A percentile compares a stretch with the other conserved stretches of the same genome.
Conservation (phyloP, 2,888 invertebrate genomes). For the Leptopilina drosophilae region DNA sequence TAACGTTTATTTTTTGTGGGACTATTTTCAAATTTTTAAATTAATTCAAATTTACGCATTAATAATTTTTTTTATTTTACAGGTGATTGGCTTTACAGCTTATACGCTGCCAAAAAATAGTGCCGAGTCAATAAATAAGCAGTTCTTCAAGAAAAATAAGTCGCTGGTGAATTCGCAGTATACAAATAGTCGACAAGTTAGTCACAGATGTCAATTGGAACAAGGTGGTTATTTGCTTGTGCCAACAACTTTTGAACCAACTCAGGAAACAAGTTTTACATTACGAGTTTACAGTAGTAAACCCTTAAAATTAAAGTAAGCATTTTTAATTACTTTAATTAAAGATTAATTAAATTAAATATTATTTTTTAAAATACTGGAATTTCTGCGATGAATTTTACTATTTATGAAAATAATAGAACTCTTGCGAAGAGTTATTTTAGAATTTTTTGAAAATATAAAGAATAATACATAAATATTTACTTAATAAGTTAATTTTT, state of each 20-base stretch:
- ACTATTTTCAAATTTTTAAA: neutral
- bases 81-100: constrained; percentile 91
- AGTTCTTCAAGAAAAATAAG: constrained; percentile 91
- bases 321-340: constrained; percentile 62
- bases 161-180: constrained; percentile 93
- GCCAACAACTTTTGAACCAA: constrained; percentile 94
- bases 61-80: constrained; percentile 27
- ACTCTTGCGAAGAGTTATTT: too few relatives aligned
- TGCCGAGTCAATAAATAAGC: constrained; percentile 87
- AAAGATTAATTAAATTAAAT: too few relatives aligned
- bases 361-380: too few relatives aligned
- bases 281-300: constrained; percentile 89
- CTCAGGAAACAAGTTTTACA: constrained; percentile 93
- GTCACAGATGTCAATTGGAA: constrained; percentile 87
- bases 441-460: too few relatives aligned
- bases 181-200: constrained; percentile 93
- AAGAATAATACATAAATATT: too few relatives aligned
- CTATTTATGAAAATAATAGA: too few relatives aligned
- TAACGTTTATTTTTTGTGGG: too few relatives aligned
- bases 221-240: constrained; percentile 90
- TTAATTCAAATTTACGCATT: neutral
- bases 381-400: too few relatives aligned
- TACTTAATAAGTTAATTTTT: too few relatives aligned
- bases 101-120: constrained; percentile 85
- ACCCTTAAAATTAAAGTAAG: constrained; percentile 85